Conservation (phyloP, 2,797 vertebrate species). For the Acrocephalus scirpaceus region DNA sequence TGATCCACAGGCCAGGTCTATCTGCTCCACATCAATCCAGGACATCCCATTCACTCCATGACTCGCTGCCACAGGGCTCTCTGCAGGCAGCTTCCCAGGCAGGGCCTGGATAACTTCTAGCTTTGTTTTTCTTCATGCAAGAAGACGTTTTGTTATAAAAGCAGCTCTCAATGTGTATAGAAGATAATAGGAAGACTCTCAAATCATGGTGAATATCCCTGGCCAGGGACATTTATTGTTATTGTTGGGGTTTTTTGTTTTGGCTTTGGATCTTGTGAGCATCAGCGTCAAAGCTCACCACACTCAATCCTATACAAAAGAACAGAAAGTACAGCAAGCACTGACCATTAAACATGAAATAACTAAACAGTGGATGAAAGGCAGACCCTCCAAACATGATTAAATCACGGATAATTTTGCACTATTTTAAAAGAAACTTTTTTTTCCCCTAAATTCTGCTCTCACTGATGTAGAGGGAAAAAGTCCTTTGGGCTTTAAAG, state of each 20-base stretch:
- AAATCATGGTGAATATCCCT: neutral
- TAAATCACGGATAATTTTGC: neutral
- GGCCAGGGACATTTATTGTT: neutral
- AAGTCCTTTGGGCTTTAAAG: neutral
- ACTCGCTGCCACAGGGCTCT: conserved; percentile 25
- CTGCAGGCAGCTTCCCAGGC: conserved; percentile 32
- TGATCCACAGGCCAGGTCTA: conserved; percentile 48
- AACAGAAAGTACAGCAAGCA: neutral
- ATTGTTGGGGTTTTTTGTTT: neutral
- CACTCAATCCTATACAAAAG: neutral
- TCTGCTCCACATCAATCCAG: conserved; percentile 30
- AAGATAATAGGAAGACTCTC: conserved; percentile 1
- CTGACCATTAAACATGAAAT: neutral
- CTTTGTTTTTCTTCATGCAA: conserved; percentile 23
- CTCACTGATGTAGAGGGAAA: neutral
- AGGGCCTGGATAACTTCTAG: conserved; percentile 3
- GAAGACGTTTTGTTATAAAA: conserved; percentile 8
- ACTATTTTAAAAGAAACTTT: neutral
- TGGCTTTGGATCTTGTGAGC: neutral
- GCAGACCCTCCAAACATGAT: neutral
- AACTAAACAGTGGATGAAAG: neutral
- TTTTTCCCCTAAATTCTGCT: neutral
- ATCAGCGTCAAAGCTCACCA: neutral
- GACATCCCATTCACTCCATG: conserved; percentile 47
- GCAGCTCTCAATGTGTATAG: neutral